Percentiles rank a stretch among this genome's conserved stretches.
Conservation (phyloP, 2,113 vertebrate species). For the Brachypteracias leptosomus region DNA sequence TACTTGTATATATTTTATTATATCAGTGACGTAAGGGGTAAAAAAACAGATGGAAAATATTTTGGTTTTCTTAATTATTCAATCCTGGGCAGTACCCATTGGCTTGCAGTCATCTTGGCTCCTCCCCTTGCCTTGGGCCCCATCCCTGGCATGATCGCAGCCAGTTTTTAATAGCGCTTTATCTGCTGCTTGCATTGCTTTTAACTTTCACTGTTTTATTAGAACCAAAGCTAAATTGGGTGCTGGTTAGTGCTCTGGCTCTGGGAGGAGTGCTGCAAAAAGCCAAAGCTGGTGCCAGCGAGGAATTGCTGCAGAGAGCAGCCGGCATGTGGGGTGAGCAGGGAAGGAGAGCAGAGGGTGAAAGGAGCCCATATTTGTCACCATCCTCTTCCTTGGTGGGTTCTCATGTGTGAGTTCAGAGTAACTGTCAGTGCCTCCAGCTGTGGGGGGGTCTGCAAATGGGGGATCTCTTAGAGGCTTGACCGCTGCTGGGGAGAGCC, state of each 20-base stretch:
- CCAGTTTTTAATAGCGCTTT: slow-evolving; percentile 40
- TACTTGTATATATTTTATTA: slow-evolving; percentile 35
- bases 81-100: background rate
- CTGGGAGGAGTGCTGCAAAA: background rate
- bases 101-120: background rate
- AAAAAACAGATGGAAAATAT: slow-evolving; percentile 47
- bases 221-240: slow-evolving; percentile 39
- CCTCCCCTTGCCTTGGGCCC: slow-evolving; percentile 16
- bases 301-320: background rate
- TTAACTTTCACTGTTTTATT: slow-evolving; percentile 54
- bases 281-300: background rate
- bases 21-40: background rate
- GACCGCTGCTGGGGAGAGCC: background rate
- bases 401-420: fast-evolving
- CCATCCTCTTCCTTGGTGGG: background rate
- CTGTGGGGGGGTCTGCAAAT: background rate
- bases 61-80: slow-evolving; percentile 45
- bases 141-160: slow-evolving; percentile 24
- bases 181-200: slow-evolving; percentile 32
- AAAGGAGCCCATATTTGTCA: background rate
- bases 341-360: background rate
- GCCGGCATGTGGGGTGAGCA: background rate
- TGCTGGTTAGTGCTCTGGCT: slow-evolving; percentile 7
- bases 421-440: background rate
- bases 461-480: background rate